Conservation (phyloP, 2,113 vertebrate genomes). For the Stercorarius parasiticus region DNA sequence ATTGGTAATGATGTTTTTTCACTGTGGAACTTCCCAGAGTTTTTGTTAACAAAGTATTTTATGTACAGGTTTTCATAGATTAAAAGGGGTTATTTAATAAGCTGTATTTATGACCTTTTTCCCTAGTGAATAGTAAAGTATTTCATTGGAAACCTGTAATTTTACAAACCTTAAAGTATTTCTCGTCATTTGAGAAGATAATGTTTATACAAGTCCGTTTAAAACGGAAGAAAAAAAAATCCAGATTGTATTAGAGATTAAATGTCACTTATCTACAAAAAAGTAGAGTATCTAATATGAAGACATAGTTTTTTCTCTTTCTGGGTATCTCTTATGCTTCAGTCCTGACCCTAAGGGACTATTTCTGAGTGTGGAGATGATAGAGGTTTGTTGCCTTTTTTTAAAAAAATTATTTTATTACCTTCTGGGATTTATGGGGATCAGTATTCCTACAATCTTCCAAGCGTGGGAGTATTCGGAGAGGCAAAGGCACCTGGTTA, state of each 20-base stretch:
- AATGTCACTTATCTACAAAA: background rate
- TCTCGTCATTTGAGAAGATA: background rate
- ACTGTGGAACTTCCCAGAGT: background rate
- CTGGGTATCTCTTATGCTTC: background rate
- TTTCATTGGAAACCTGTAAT: background rate
- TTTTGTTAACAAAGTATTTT: background rate
- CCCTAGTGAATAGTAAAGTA: background rate
- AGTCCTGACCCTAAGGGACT: background rate
- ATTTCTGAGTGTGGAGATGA: background rate
- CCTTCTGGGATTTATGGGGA: fast-evolving
- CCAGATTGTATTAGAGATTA: background rate
- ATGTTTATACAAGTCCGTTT: background rate
- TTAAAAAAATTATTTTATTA: background rate
- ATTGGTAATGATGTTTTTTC: background rate
- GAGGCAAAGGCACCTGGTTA: background rate
- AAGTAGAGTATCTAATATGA: background rate
- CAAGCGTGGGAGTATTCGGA: background rate
- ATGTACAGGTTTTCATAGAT: background rate
- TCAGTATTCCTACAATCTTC: background rate
- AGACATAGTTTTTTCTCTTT: background rate
- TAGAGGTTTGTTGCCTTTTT: background rate
- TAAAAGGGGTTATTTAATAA: background rate
- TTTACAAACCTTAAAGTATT: background rate
- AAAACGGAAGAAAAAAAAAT: background rate
- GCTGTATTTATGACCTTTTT: background rate